phyloP scores from a whole-genome alignment of 2,888 invertebrate species.

The Pheosia tremula region DNA sequence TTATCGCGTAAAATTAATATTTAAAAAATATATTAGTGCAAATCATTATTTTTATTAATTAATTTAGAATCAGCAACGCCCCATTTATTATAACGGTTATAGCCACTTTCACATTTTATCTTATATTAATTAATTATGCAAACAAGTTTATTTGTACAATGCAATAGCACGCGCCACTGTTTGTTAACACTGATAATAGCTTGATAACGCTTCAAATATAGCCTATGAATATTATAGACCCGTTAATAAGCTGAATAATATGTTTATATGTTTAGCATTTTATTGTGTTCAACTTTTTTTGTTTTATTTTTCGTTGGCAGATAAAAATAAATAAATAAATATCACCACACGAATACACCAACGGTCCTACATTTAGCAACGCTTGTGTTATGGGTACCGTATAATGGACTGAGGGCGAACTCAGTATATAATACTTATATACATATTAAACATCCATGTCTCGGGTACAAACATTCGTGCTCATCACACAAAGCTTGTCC shows the following conservation, averaged over 20 bases:
- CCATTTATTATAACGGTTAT: slow-evolving; percentile 5
- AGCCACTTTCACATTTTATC: slow-evolving; percentile 18
- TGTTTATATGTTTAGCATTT: background rate
- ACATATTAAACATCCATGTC: too few species aligned
- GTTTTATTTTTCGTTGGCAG: too few species aligned
- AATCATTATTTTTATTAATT: background rate
- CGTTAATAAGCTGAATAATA: slow-evolving; percentile 1
- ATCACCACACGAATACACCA: too few species aligned
- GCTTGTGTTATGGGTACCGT: too few species aligned
- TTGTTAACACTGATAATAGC: slow-evolving; percentile 41
- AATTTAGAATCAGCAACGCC: background rate
- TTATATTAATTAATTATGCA: slow-evolving; percentile 40
- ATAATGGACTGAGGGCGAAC: too few species aligned
- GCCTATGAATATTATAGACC: slow-evolving; percentile 29
- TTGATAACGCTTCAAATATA: slow-evolving; percentile 32
- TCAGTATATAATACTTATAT: too few species aligned
- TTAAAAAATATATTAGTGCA: too few species aligned
- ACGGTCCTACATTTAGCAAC: too few species aligned
- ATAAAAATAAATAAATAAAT: too few species aligned
- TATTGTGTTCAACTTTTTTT: background rate
- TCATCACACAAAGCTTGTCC: too few species aligned
- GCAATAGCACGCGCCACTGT: slow-evolving; percentile 72
- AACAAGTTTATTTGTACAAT: slow-evolving; percentile 61
- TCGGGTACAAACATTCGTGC: too few species aligned
- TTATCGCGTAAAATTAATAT: too few species aligned